These are phyloP conservation scores for Halictus ligatus DNA, from an alignment of 2,888 invertebrate genomes.

Conservation along the genomic window DNA sequence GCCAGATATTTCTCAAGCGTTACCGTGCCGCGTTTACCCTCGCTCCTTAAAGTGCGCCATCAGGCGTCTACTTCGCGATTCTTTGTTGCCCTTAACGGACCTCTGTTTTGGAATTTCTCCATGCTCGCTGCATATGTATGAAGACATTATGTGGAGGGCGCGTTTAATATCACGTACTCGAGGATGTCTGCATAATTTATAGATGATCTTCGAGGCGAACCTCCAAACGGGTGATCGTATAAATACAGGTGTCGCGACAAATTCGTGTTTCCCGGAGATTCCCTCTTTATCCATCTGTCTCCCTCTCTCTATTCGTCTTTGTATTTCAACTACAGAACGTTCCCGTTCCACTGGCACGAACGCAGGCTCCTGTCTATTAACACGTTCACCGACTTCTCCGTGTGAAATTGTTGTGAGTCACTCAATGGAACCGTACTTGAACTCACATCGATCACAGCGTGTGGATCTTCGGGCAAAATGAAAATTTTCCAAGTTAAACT, in stretches of 20 bases:
- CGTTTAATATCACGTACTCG: constrained; percentile 51
- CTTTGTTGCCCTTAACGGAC: constrained; percentile 38
- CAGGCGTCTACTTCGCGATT: constrained; percentile 41
- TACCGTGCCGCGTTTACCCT: constrained; percentile 23
- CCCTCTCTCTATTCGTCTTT: background rate
- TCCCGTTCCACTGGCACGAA: background rate
- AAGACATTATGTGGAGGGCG: constrained; percentile 41
- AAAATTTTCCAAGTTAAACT: background rate
- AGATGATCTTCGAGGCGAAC: constrained; percentile 48
- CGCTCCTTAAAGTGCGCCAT: constrained; percentile 8
- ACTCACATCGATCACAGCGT: no score
- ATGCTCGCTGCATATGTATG: constrained; percentile 57
- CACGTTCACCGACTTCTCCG: no score
- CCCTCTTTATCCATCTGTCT: background rate
- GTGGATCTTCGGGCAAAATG: background rate
- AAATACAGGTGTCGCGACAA: constrained; percentile 47
- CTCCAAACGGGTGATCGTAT: constrained; percentile 30
- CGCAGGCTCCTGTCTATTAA: background rate
- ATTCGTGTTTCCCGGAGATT: constrained; percentile 39
- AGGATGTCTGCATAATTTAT: constrained; percentile 53
- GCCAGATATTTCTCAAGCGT: constrained; percentile 25
- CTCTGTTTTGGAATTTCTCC: constrained; percentile 50
- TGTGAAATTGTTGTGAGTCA: no score
- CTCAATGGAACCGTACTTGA: no score
- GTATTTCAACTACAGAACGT: background rate